Conservation (phyloP, 1,140 invertebrate species). For the Solenopsis invicta region DNA sequence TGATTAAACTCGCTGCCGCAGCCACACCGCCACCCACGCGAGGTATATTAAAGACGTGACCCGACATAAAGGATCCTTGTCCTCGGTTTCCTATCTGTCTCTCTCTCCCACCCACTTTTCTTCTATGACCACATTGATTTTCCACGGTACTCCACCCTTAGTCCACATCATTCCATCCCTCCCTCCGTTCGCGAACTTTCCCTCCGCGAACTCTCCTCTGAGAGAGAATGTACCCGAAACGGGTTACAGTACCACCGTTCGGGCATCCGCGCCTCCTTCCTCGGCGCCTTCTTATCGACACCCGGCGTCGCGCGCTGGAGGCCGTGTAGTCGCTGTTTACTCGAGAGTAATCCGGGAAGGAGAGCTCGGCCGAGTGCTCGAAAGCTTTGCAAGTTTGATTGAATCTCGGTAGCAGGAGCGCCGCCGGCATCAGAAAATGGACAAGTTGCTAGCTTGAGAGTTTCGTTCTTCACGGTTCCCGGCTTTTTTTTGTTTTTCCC, state of each 20-base stretch:
- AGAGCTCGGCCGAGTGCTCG: conserved; percentile 33
- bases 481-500: conserved; percentile 36
- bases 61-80: conserved; percentile 80
- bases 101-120: conserved; percentile 34
- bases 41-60: conserved; percentile 86
- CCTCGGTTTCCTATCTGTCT: conserved; percentile 52
- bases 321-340: conserved; percentile 55
- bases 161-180: conserved; percentile 61
- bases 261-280: conserved; percentile 35
- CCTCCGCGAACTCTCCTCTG: conserved; percentile 25
- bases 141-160: conserved; percentile 64
- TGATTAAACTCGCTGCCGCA: conserved; percentile 78
- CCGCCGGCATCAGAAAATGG: conserved; percentile 71
- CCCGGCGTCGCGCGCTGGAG: conserved; percentile 42
- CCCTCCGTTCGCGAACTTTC: conserved; percentile 37
- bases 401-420: conserved; percentile 70
- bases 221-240: conserved; percentile 39
- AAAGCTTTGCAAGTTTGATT: conserved; percentile 81
- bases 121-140: conserved; percentile 81
- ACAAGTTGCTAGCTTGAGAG: conserved; percentile 70
- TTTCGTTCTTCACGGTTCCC: conserved; percentile 4
- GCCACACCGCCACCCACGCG: conserved; percentile 70
- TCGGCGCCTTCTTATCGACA: conserved; percentile 51
- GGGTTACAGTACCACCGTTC: conserved; percentile 10
- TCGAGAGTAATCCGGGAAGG: conserved; percentile 53